These are phyloP conservation scores for Paramuricea clavata DNA, from an alignment of 92 coral and sea anemone species.

Conservation along the genomic window DNA sequence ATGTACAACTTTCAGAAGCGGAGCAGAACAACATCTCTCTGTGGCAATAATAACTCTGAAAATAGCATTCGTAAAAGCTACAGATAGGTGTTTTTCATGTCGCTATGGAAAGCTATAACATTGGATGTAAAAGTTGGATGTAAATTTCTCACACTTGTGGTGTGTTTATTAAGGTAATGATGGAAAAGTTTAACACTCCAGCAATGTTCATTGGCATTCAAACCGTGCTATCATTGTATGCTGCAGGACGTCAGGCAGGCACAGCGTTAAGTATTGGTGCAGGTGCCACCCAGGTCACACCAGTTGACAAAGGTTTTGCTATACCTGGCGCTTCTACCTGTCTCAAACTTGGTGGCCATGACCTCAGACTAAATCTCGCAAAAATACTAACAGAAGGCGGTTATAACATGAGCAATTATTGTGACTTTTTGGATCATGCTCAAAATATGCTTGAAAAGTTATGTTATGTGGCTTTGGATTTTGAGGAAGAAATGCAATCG, in stretches of 20 bases:
- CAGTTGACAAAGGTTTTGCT: slow-evolving; percentile 28
- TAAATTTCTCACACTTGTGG: not conserved
- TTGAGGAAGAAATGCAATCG: slow-evolving; percentile 2
- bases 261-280: not conserved
- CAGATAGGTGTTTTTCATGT: too few relatives aligned
- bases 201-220: slow-evolving; percentile 25
- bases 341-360: slow-evolving; percentile 15
- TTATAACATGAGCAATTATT: not conserved
- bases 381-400: not conserved
- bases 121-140: too few relatives aligned
- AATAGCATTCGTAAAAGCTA: too few relatives aligned
- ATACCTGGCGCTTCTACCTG: slow-evolving; percentile 1
- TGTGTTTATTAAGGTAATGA: slow-evolving; percentile 24
- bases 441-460: slow-evolving; percentile 6
- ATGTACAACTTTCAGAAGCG: too few relatives aligned
- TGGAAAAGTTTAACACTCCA: slow-evolving; percentile 32
- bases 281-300: not conserved
- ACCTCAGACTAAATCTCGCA: not conserved
- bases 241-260: slow-evolving; percentile 8
- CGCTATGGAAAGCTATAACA: too few relatives aligned
- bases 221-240: slow-evolving; percentile 20
- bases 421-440: not conserved
- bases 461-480: slow-evolving; percentile 38
- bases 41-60: too few relatives aligned
- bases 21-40: too few relatives aligned